A percentile compares a stretch with the other conserved stretches of the same genome.
Conservation (phyloP, 2,113 vertebrate species). For the Choloepus hoffmanni region DNA sequence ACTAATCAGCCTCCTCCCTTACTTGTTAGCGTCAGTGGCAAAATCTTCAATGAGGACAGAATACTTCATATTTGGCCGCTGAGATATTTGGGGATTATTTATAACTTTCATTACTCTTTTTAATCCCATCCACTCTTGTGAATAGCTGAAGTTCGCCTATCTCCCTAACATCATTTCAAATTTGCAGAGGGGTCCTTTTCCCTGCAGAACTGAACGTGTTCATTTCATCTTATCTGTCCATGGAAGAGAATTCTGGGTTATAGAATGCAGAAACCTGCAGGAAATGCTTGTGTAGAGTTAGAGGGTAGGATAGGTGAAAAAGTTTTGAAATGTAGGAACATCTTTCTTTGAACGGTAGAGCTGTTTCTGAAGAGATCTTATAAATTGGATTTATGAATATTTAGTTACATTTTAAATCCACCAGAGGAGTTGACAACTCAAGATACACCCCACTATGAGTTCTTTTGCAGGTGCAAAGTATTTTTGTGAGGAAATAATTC, state of each 20-base stretch:
- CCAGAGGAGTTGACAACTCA: neutral
- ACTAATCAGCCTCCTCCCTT: conserved; percentile 42
- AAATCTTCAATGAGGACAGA: conserved; percentile 42
- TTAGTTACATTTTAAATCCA: conserved; percentile 24
- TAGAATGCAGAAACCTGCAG: neutral
- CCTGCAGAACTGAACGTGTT: neutral
- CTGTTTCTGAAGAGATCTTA: conserved; percentile 19
- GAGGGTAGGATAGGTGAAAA: neutral
- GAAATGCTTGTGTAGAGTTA: neutral
- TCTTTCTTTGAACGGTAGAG: conserved; percentile 35
- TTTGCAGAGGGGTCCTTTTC: neutral
- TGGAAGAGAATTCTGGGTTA: neutral
- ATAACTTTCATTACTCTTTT: conserved; percentile 53
- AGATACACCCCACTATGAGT: neutral
- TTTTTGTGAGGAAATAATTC: conserved; percentile 56
- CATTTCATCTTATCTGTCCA: neutral
- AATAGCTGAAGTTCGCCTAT: neutral
- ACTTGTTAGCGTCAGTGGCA: conserved; percentile 27
- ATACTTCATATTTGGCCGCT: conserved; percentile 29
- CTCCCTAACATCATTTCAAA: neutral
- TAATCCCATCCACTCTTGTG: neutral
- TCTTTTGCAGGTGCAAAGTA: conserved; percentile 31
- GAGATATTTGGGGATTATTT: conserved; percentile 44
- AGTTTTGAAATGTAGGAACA: neutral
- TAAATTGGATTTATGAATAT: neutral